Percentiles rank a stretch among this genome's conserved stretches.
Evolutionary conservation across 2,888 invertebrate species (phyloP).

Genomic region (Brenthis ino): DNA sequence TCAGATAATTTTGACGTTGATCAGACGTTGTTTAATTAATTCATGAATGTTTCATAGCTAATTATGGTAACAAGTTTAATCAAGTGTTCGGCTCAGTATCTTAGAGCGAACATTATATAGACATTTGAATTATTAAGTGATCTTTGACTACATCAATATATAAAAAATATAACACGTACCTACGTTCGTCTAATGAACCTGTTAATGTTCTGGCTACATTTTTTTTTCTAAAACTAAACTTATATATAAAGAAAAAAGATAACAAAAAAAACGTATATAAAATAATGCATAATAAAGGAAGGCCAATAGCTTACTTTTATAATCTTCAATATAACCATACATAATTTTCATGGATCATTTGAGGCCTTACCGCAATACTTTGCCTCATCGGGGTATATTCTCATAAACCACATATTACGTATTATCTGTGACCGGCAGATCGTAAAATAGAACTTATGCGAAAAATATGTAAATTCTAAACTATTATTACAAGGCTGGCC

Average conservation of each 20-base stretch:
- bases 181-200: no score
- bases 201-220: no score
- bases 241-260: constrained; percentile 10
- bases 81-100: constrained; percentile 17
- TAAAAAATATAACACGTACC: no score
- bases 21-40: constrained; percentile 18
- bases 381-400: constrained; percentile 46
- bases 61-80: constrained; percentile 26
- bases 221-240: no score
- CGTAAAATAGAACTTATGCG: constrained; percentile 59
- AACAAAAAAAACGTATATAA: constrained; percentile 33
- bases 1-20: background rate
- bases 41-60: constrained; percentile 17
- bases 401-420: constrained; percentile 61
- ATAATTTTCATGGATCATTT: constrained; percentile 63
- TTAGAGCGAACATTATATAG: background rate
- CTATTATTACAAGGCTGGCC: constrained; percentile 42
- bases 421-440: constrained; percentile 58
- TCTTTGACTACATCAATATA: no score
- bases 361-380: constrained; percentile 40
- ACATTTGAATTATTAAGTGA: background rate
- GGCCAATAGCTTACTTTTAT: constrained; percentile 40
- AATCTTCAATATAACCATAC: constrained; percentile 44
- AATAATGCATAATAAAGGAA: constrained; percentile 34
- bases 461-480: constrained; percentile 56